Conservation (phyloP, 2,888 invertebrate genomes). For the Noctua comes region DNA sequence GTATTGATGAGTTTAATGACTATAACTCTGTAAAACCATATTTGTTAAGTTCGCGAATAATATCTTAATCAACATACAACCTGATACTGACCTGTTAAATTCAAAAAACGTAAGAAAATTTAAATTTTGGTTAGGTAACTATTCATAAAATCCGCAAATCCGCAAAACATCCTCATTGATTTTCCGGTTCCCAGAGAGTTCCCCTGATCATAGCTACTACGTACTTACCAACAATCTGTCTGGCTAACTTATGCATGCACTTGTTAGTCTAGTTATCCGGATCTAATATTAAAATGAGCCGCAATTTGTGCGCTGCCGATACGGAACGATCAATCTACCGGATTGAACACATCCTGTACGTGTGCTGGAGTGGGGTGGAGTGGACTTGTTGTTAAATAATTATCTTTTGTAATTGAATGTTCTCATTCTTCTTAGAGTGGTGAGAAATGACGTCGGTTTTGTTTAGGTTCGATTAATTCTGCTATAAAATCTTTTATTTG, state of each 20-base stretch:
- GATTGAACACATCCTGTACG: conserved; percentile 77
- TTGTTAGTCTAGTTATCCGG: conserved; percentile 68
- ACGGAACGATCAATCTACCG: conserved; percentile 83
- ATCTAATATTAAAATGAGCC: conserved; percentile 85
- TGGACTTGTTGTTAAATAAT: conserved; percentile 20
- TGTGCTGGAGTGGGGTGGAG: conserved; percentile 68
- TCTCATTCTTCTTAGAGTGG: too few relatives aligned
- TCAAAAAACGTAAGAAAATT: too few relatives aligned
- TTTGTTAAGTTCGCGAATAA: too few relatives aligned
- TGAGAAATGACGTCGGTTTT: too few relatives aligned
- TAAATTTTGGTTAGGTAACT: too few relatives aligned
- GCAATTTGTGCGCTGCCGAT: conserved; percentile 84
- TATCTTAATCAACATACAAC: too few relatives aligned
- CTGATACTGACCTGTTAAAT: too few relatives aligned
- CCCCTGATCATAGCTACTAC: not conserved
- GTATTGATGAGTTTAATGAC: too few relatives aligned
- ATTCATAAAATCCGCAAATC: not conserved
- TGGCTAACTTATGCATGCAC: conserved; percentile 55
- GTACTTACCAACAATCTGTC: conserved; percentile 41
- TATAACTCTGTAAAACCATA: too few relatives aligned
- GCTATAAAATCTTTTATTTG: too few relatives aligned
- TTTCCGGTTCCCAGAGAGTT: conserved; percentile 5
- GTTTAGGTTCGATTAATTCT: too few relatives aligned
- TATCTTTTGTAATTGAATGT: not conserved
- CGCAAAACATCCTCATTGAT: conserved; percentile 30